phyloP scores from a whole-genome alignment of 2,113 vertebrate genomes.

The Emberiza fucata region DNA sequence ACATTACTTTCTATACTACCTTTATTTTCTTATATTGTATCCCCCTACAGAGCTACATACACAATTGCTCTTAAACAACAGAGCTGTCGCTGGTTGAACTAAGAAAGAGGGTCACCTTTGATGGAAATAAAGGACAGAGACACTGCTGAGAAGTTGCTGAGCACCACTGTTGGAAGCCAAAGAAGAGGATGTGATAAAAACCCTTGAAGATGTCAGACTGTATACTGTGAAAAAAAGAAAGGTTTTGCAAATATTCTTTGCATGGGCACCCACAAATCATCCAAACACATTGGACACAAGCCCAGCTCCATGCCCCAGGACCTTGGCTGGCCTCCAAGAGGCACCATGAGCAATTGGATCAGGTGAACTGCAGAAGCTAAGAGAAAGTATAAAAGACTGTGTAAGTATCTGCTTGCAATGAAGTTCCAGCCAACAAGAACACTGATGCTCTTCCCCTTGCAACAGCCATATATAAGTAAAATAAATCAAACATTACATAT shows the following conservation, averaged over 20 bases:
- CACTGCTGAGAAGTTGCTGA: neutral
- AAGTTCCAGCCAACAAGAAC: neutral
- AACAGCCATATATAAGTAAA: neutral
- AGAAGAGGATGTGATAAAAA: neutral
- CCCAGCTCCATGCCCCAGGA: neutral
- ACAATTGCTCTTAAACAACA: neutral
- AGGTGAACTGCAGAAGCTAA: neutral
- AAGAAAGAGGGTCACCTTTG: neutral
- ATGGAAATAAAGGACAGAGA: neutral
- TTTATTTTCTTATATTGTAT: no score
- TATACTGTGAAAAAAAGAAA: neutral
- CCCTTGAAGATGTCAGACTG: neutral
- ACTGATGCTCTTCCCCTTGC: neutral
- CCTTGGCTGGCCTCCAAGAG: slow-evolving; percentile 7
- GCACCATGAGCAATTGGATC: neutral
- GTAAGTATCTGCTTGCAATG: neutral
- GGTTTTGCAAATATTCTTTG: neutral
- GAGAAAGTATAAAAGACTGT: neutral
- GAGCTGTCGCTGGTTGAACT: neutral
- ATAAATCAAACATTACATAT: neutral
- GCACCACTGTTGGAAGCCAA: neutral
- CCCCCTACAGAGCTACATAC: neutral
- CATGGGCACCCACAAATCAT: neutral
- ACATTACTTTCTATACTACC: no score
- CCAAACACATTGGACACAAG: neutral